Evolutionary conservation across 2,113 vertebrate species (phyloP).

Genomic region (Tyto alba): DNA sequence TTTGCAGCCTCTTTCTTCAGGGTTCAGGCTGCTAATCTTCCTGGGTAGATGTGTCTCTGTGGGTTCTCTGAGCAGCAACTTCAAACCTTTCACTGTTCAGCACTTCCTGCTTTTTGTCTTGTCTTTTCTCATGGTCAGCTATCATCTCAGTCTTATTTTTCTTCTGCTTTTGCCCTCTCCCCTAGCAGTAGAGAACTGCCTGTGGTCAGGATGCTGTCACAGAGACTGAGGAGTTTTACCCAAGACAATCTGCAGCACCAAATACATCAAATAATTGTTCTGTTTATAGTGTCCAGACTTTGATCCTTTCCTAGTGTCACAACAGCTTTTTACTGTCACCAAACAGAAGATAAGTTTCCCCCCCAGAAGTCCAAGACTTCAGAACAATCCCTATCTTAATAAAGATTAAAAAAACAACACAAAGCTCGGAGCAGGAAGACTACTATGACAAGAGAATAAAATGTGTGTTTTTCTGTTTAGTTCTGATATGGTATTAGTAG

Average conservation of each 20-base stretch:
- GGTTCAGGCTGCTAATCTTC: not conserved
- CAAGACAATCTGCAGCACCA: not conserved
- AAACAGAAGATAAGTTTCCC: not conserved
- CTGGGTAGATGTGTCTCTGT: not conserved
- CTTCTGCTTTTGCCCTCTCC: not conserved
- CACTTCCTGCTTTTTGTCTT: not conserved
- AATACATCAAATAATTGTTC: not conserved
- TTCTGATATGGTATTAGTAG: too few relatives aligned
- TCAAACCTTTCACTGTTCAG: not conserved
- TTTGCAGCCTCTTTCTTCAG: not conserved
- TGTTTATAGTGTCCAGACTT: not conserved
- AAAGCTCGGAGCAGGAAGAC: not conserved
- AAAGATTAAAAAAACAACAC: not conserved
- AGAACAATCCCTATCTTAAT: not conserved
- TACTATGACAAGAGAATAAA: not conserved
- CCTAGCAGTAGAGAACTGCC: not conserved
- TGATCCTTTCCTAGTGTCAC: not conserved
- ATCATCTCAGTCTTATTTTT: not conserved
- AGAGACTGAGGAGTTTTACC: not conserved
- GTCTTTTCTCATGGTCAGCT: not conserved
- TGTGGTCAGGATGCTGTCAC: not conserved
- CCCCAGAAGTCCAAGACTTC: too few relatives aligned
- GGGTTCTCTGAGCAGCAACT: not conserved
- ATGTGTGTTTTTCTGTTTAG: not conserved
- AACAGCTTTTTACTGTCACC: fast-evolving